Base-by-base conservation (phyloP, 2,888 invertebrate genomes). In the Papilio demoleus region DNA sequence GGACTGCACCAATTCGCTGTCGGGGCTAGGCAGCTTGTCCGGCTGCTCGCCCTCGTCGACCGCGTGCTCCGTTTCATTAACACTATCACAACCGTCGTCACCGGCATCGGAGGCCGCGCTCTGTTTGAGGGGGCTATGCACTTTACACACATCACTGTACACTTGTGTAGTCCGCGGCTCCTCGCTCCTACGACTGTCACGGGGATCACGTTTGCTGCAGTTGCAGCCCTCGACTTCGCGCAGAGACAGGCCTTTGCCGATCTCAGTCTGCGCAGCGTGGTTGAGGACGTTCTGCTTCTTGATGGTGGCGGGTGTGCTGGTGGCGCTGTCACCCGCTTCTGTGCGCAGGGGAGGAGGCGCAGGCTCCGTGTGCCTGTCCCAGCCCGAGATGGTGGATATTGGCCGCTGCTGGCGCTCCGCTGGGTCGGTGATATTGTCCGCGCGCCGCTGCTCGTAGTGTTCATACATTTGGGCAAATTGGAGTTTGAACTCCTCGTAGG, bases 401-500 rank as follows among this genome's bases (percentile, higher is more conserved):
- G 99, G 99, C 56, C 97, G 95, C 78, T 98, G 97, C 82, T 97
- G 97, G 19, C 98, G 93, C 75, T 98, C 94, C n/a, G 97, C 96
- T 0, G 98, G 98, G 90, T 99, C 99, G 0, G 98, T 97, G 78
- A 99, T 97, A 86, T 98, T 97, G 88, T 99, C 98, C 0, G 98
- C 97, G 67, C 98, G 94, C 76, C 98, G 97, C 67, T 97, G 95
- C 82, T 99, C 98, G 84, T 99, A 99, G 83, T 97, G 97, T 82
- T 98, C 98, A 84, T 98, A 98, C 97, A 99, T 98, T 92, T 98
- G 98, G 38, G 98, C 97, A 90, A 99, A 99, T 87, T 99, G 99
- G 6, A 98, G 94, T 82, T 98, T 98, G 88, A 99, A 99, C 87
- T 99, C 99, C 92, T 99, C 99, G 86, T 99, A 99, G 0, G 99